Conservation (phyloP, 2,113 vertebrate genomes). For the Cardinalis cardinalis region DNA sequence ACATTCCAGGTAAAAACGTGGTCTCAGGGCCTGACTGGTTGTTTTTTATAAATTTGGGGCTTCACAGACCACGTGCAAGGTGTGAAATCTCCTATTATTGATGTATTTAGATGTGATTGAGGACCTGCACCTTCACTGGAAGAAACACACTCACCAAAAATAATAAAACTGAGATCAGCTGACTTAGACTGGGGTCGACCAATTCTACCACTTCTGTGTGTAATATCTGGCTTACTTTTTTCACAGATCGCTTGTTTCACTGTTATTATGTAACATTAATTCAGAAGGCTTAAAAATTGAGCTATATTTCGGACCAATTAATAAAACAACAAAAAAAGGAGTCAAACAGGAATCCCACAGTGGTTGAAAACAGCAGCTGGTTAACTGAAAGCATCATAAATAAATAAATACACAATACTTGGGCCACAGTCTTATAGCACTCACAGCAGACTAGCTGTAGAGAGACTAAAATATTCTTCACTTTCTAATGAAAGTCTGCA, state of each 20-base stretch:
- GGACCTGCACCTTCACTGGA: neutral
- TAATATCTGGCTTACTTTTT: neutral
- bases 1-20: neutral
- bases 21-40: accelerated
- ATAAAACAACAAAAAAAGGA: neutral
- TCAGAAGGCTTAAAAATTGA: neutral
- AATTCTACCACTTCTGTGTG: neutral
- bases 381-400: slow-evolving; percentile 14
- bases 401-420: neutral
- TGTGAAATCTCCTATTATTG: neutral
- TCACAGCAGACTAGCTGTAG: neutral
- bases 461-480: neutral
- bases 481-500: neutral
- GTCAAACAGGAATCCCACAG: neutral
- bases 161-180: neutral
- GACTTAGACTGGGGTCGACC: neutral
- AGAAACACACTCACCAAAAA: neutral
- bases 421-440: neutral
- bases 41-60: neutral
- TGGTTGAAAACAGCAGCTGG: neutral
- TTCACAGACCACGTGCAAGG: neutral
- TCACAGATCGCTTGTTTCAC: neutral
- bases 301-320: neutral
- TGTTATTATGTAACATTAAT: neutral
- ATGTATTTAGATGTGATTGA: neutral